Conservation (phyloP, 2,888 invertebrate species). For the Pimpla rufipes region DNA sequence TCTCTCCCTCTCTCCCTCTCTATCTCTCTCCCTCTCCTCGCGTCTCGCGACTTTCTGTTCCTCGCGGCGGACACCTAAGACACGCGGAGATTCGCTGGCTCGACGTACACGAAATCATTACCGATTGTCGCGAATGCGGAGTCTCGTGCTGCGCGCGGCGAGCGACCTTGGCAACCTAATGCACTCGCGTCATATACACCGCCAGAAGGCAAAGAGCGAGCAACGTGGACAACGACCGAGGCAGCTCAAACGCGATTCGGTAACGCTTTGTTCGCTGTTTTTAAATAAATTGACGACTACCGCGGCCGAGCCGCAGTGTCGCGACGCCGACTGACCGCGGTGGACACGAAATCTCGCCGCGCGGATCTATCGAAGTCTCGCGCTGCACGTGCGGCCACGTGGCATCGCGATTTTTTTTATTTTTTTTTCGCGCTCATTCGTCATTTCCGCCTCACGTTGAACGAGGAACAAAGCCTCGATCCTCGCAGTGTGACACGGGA, state of each 20-base stretch:
- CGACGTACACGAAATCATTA: background rate
- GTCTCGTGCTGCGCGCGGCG: background rate
- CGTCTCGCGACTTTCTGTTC: background rate
- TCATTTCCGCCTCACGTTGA: background rate
- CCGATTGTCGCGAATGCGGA: background rate
- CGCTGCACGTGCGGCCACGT: background rate
- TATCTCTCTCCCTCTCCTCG: constrained; percentile 7
- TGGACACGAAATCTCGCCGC: constrained; percentile 46
- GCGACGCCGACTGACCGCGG: constrained; percentile 76
- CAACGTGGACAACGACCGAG: background rate
- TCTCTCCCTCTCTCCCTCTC: background rate
- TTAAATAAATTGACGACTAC: constrained; percentile 78
- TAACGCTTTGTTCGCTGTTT: constrained; percentile 73
- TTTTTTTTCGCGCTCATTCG: too few species aligned
- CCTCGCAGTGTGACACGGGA: background rate
- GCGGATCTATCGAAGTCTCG: background rate
- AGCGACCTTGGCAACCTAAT: constrained; percentile 21
- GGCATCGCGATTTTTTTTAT: background rate
- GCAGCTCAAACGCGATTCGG: constrained; percentile 53
- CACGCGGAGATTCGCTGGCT: background rate
- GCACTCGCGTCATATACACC: background rate
- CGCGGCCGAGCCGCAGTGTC: constrained; percentile 75
- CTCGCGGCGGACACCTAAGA: background rate
- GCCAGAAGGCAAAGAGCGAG: background rate
- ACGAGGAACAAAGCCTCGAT: background rate